These are phyloP conservation scores for Schizopygopsis pylzovi DNA, from an alignment of 2,797 vertebrate species.

Conservation along the genomic window DNA sequence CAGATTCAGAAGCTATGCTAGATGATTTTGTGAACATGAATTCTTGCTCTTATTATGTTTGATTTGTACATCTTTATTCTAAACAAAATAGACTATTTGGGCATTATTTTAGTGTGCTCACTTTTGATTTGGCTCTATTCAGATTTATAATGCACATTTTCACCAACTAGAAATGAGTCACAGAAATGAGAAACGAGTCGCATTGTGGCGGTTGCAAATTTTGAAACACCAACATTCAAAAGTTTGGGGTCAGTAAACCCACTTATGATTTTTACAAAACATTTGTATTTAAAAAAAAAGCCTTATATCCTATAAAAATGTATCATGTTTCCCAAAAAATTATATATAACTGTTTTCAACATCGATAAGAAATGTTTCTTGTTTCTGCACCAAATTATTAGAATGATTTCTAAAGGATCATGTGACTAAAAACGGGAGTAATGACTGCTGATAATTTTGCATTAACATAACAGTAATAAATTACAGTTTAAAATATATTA, in stretches of 20 bases:
- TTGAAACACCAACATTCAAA: neutral
- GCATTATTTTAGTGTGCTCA: neutral
- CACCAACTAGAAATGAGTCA: neutral
- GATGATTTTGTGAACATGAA: neutral
- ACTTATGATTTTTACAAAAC: neutral
- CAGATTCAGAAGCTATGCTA: conserved; percentile 6
- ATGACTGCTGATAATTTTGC: neutral
- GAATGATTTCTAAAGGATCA: neutral
- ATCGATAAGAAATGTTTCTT: neutral
- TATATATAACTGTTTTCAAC: neutral
- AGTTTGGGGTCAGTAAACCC: neutral
- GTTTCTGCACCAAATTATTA: neutral
- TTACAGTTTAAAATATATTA: neutral
- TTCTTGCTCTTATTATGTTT: neutral
- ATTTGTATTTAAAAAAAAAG: neutral
- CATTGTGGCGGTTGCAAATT: neutral
- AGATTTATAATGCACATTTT: neutral
- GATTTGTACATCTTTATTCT: neutral
- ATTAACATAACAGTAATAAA: neutral
- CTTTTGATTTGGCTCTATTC: neutral
- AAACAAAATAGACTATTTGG: neutral
- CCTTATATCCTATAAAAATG: neutral
- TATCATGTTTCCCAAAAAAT: neutral
- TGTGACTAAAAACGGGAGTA: neutral
- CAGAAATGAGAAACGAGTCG: neutral